Conservation (phyloP, 1,140 invertebrate species). For the Nephila pilipes region DNA sequence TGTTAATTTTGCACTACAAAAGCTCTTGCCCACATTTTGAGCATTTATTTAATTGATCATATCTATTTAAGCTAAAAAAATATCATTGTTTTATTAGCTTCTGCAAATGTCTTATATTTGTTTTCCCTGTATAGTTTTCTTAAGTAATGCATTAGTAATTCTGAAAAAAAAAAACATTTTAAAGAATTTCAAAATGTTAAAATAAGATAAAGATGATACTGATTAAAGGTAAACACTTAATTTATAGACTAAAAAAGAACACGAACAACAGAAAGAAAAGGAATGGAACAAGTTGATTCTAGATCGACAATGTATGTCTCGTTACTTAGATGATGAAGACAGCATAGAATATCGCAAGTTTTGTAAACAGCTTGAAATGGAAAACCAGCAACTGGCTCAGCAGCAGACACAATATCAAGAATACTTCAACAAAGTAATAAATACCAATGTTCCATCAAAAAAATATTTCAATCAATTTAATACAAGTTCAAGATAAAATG, state of each 20-base stretch:
- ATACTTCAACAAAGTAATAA: constrained; percentile 85
- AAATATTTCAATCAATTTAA: constrained; percentile 91
- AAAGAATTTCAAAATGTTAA: background rate
- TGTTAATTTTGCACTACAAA: too few species aligned
- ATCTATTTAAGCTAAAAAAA: too few species aligned
- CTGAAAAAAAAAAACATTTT: background rate
- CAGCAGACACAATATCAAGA: constrained; percentile 86
- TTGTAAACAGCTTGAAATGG: constrained; percentile 76
- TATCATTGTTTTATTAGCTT: too few species aligned
- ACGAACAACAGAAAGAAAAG: background rate
- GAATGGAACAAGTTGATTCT: constrained; percentile 6
- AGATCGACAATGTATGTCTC: background rate
- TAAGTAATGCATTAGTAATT: background rate
- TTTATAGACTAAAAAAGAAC: constrained; percentile 11
- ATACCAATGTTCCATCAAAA: constrained; percentile 86
- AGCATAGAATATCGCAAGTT: background rate
- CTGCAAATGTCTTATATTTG: too few species aligned
- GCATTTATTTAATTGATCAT: too few species aligned
- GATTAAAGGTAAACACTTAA: background rate
- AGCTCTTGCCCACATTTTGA: too few species aligned
- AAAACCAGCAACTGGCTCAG: constrained; percentile 85
- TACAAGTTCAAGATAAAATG: constrained; percentile 80
- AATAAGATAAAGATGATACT: background rate
- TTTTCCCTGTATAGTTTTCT: too few species aligned
- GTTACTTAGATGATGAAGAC: background rate